phyloP scores from a whole-genome alignment of 2,113 vertebrate genomes.

The Anseranas semipalmata region DNA sequence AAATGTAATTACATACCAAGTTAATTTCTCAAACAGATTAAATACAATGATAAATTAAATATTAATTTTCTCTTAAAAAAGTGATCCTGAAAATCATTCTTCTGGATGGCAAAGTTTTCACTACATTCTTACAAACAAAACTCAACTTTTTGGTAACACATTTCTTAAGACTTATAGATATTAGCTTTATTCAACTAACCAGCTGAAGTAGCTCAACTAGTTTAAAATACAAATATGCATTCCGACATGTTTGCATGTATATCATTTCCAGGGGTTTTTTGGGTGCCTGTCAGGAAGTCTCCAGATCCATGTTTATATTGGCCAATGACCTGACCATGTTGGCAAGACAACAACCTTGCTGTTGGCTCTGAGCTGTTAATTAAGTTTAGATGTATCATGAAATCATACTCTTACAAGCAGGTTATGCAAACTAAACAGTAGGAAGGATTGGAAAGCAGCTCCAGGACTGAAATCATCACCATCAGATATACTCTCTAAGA shows the following conservation, averaged over 20 bases:
- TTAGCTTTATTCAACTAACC: neutral
- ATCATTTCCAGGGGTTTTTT: neutral
- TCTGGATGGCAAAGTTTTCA: neutral
- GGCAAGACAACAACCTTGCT: neutral
- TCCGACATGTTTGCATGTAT: neutral
- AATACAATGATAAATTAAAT: neutral
- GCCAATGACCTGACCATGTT: neutral
- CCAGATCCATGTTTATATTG: neutral
- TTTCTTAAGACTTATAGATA: neutral
- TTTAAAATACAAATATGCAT: neutral
- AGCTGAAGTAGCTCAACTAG: neutral
- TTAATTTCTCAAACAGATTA: constrained; percentile 30
- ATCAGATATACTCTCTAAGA: neutral
- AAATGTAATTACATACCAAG: neutral
- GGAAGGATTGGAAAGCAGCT: neutral
- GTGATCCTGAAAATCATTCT: constrained; percentile 34
- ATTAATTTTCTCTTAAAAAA: constrained; percentile 23
- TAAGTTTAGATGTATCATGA: neutral
- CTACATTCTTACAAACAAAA: constrained; percentile 25
- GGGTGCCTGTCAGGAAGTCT: neutral
- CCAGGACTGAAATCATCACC: neutral
- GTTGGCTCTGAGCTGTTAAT: neutral
- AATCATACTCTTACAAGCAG: neutral
- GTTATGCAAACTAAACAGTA: neutral
- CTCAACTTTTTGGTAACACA: constrained; percentile 1